These are phyloP conservation scores for Drosophila arizonae DNA, from an alignment of 1,140 invertebrate genomes.

Conservation along the genomic window DNA sequence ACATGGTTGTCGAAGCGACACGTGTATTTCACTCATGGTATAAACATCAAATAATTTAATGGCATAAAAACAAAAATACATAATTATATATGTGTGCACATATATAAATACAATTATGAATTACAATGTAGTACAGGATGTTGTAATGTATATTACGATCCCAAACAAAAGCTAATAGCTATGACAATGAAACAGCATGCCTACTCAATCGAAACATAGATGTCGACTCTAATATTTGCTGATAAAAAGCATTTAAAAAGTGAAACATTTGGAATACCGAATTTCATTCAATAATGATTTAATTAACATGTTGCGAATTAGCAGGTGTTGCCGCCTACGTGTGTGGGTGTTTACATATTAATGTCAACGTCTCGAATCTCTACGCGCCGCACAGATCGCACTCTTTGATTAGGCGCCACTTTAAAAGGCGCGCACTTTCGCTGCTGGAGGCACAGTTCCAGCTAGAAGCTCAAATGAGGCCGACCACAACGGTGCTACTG, in stretches of 20 bases:
- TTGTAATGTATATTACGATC: no score
- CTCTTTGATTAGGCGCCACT: conserved; percentile 40
- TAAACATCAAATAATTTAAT: no score
- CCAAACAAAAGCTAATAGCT: no score
- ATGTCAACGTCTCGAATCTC: conserved; percentile 42
- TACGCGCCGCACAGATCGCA: conserved; percentile 43
- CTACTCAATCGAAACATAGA: no score
- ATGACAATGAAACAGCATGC: no score
- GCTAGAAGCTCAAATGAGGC: conserved; percentile 51
- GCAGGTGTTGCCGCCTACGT: conserved; percentile 1
- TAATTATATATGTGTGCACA: no score
- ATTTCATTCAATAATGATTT: conserved; percentile 58
- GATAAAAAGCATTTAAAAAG: no score
- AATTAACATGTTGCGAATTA: conserved; percentile 49
- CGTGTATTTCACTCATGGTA: no score
- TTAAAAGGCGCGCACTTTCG: conserved; percentile 63
- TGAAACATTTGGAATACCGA: neutral
- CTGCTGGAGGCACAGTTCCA: conserved; percentile 47
- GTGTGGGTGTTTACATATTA: conserved; percentile 69
- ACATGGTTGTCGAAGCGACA: neutral
- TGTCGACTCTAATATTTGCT: no score
- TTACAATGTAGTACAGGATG: no score
- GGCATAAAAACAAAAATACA: no score
- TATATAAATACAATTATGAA: no score
- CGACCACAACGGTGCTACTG: conserved; percentile 21